A percentile compares a stretch with the other conserved stretches of the same genome.
These are phyloP conservation scores for Tenthredo notha DNA, from an alignment of 2,888 invertebrate species.

Conservation along the genomic window DNA sequence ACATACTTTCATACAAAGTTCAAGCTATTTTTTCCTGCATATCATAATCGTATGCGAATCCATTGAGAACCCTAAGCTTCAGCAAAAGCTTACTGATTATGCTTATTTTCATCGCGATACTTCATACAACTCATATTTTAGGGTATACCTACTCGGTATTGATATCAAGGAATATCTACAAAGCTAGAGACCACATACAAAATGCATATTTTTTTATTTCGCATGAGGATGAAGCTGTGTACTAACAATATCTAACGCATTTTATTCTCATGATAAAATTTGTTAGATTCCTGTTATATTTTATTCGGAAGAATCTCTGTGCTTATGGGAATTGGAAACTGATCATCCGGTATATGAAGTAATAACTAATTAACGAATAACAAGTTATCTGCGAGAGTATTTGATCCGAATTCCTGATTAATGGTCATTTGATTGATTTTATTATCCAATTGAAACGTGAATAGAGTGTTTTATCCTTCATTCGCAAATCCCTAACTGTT, in stretches of 20 bases:
- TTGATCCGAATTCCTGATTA: not conserved
- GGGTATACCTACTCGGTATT: not conserved
- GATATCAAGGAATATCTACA: not conserved
- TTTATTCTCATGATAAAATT: not conserved
- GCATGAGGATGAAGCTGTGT: conserved; percentile 4
- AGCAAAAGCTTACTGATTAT: conserved; percentile 18
- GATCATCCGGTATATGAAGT: too few relatives aligned
- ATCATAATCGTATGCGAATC: conserved; percentile 16
- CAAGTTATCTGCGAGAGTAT: not conserved
- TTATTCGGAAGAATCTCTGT: conserved; percentile 10
- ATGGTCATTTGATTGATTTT: not conserved
- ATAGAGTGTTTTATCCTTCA: conserved; percentile 57
- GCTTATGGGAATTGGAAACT: not conserved
- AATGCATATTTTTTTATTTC: not conserved
- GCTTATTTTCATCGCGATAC: not conserved
- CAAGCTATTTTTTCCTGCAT: not conserved
- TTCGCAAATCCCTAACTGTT: conserved; percentile 55
- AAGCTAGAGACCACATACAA: not conserved
- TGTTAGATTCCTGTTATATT: not conserved
- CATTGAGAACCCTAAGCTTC: conserved; percentile 5
- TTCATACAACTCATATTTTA: not conserved
- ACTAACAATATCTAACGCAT: conserved; percentile 1
- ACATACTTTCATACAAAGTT: conserved; percentile 4
- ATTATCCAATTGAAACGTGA: conserved; percentile 23
- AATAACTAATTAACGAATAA: not conserved